Conservation (phyloP, 2,113 vertebrate species). For the Bubalus kerabau region DNA sequence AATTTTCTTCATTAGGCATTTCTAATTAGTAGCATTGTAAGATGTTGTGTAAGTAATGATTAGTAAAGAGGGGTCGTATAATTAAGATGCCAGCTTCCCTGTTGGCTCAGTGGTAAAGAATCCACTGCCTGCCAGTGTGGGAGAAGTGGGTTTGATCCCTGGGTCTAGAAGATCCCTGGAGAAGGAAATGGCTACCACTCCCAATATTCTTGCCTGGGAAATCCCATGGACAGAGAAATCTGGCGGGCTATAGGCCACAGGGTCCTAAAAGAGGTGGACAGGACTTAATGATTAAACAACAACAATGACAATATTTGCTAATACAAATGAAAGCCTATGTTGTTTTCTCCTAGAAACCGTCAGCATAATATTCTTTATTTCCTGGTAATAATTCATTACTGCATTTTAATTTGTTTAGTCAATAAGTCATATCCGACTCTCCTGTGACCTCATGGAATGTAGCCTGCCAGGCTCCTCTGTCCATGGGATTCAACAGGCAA, state of each 20-base stretch:
- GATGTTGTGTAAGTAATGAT: neutral
- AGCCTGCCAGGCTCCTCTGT: neutral
- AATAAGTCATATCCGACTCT: neutral
- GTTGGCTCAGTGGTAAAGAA: neutral
- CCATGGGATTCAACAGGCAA: neutral
- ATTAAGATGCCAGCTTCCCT: neutral
- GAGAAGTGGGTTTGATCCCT: neutral
- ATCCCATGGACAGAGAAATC: neutral
- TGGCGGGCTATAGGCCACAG: neutral
- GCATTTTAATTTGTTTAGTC: neutral
- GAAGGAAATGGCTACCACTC: neutral
- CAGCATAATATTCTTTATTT: neutral
- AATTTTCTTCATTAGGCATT: neutral
- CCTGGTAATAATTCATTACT: neutral
- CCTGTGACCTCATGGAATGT: neutral
- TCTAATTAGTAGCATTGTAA: neutral
- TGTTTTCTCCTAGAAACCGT: neutral
- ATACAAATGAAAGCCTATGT: neutral
- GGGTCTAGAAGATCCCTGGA: neutral
- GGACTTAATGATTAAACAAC: neutral
- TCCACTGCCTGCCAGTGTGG: neutral
- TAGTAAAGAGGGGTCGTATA: neutral
- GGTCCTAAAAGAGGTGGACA: neutral
- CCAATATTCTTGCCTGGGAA: neutral
- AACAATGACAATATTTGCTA: neutral